These are phyloP conservation scores for Coelopa frigida DNA, from an alignment of 1,140 invertebrate species.

Conservation along the genomic window DNA sequence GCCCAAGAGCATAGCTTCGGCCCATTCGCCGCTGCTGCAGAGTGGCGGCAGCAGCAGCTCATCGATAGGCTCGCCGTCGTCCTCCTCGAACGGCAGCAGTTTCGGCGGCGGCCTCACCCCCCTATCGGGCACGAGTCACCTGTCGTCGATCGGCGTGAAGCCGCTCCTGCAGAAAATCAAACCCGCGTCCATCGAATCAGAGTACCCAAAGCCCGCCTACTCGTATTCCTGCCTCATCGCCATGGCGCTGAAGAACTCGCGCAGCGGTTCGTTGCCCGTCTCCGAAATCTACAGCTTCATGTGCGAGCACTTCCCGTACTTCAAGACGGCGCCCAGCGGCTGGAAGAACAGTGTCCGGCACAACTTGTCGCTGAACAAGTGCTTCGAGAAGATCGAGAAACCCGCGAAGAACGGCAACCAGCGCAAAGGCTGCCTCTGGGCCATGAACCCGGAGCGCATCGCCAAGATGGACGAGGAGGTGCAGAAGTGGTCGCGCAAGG, in stretches of 20 bases:
- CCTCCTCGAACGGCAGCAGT: slow-evolving; percentile 12
- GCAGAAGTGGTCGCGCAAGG: slow-evolving; percentile 91
- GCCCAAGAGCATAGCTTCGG: slow-evolving; percentile 38
- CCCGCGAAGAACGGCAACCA: slow-evolving; percentile 72
- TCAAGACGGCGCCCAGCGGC: slow-evolving; percentile 92
- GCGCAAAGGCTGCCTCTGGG: slow-evolving; percentile 89
- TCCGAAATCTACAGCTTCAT: slow-evolving; percentile 99
- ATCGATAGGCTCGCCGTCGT: slow-evolving; percentile 22
- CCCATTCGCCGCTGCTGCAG: slow-evolving; percentile 32
- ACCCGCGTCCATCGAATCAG: slow-evolving; percentile 50
- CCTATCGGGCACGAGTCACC: slow-evolving; percentile 1
- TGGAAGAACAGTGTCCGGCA: slow-evolving; percentile 98
- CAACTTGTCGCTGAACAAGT: slow-evolving; percentile 93
- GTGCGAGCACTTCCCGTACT: slow-evolving; percentile 97
- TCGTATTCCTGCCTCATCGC: slow-evolving; percentile 97
- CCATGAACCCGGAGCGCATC: slow-evolving; percentile 89
- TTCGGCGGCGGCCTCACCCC: slow-evolving; percentile 4
- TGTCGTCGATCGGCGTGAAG: slow-evolving; percentile 26
- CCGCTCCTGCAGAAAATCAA: slow-evolving; percentile 49
- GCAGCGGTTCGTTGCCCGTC: slow-evolving; percentile 87
- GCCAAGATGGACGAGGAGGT: slow-evolving; percentile 97
- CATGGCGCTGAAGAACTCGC: slow-evolving; percentile 93
- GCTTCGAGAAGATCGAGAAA: slow-evolving; percentile 96
- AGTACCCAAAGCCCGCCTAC: slow-evolving; percentile 93
- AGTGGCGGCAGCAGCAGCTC: slow-evolving; percentile 1